phyloP scores from a whole-genome alignment of 2,797 vertebrate genomes.

The Acipenser ruthenus region DNA sequence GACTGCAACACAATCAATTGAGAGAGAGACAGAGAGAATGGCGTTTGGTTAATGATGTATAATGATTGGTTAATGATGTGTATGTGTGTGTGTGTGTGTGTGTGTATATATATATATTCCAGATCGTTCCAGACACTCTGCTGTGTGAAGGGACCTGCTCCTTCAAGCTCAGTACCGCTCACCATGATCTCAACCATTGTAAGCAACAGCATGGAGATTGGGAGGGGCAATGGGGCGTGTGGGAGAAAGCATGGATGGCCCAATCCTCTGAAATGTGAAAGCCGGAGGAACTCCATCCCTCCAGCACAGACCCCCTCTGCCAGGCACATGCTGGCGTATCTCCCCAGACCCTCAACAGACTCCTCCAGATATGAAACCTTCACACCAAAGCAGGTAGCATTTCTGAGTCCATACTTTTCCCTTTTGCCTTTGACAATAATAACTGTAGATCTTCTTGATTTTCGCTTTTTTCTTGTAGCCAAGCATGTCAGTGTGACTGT shows the following conservation, averaged over 20 bases:
- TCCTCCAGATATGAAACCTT: constrained; percentile 39
- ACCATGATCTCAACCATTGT: constrained; percentile 26
- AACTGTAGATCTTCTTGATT: constrained; percentile 7
- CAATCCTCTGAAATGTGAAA: constrained; percentile 20
- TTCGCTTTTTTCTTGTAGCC: neutral
- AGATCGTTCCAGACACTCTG: too few relatives aligned
- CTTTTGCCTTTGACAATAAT: neutral
- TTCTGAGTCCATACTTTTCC: neutral
- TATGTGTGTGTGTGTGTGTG: too few relatives aligned
- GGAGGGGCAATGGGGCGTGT: constrained; percentile 26
- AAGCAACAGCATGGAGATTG: constrained; percentile 37
- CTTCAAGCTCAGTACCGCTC: too few relatives aligned
- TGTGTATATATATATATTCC: too few relatives aligned
- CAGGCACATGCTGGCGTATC: constrained; percentile 58
- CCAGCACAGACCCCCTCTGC: constrained; percentile 43
- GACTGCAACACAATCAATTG: too few relatives aligned
- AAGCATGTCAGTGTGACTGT: constrained; percentile 1
- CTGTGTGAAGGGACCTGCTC: too few relatives aligned
- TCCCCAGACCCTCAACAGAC: constrained; percentile 47
- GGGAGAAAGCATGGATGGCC: constrained; percentile 1
- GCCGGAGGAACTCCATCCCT: constrained; percentile 56
- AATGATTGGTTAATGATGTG: too few relatives aligned
- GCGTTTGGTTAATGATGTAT: too few relatives aligned
- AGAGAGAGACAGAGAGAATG: too few relatives aligned
- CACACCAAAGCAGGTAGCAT: constrained; percentile 43